phyloP scores from a whole-genome alignment of 2,113 vertebrate genomes.

The Psilopogon haemacephalus region DNA sequence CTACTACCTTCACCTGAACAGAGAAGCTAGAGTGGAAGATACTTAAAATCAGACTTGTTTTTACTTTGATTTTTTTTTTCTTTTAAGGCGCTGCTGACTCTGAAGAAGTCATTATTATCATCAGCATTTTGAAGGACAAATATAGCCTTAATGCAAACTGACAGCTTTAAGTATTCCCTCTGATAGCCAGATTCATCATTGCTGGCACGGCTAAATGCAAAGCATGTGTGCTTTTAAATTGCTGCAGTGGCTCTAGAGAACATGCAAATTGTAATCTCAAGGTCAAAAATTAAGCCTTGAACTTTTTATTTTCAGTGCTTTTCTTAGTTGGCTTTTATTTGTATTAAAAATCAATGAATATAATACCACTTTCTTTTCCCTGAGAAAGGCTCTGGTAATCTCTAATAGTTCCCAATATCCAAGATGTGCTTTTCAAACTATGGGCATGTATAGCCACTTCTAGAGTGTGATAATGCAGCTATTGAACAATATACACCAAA shows the following conservation, averaged over 20 bases:
- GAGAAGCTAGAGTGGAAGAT: background rate
- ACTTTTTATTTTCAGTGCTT: background rate
- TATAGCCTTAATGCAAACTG: constrained; percentile 44
- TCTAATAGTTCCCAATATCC: background rate
- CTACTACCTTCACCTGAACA: background rate
- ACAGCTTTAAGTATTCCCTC: constrained; percentile 49
- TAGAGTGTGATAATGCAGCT: background rate
- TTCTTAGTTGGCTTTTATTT: background rate
- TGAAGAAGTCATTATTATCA: constrained; percentile 42
- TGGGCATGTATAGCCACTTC: background rate
- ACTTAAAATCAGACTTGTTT: background rate
- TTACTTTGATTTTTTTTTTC: background rate
- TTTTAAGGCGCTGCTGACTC: constrained; percentile 24
- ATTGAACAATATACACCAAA: background rate
- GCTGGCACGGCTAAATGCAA: constrained; percentile 44
- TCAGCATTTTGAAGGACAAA: constrained; percentile 29
- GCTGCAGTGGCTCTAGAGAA: background rate
- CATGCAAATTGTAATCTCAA: background rate
- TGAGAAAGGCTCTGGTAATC: background rate
- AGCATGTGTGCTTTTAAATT: background rate
- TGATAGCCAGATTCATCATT: constrained; percentile 29
- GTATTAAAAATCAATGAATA: background rate
- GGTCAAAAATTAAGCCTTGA: constrained; percentile 9
- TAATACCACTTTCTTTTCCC: background rate
- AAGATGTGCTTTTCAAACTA: background rate